Evolutionary conservation across 1,140 invertebrate species (phyloP).

Genomic region (Cydia fagiglandana): DNA sequence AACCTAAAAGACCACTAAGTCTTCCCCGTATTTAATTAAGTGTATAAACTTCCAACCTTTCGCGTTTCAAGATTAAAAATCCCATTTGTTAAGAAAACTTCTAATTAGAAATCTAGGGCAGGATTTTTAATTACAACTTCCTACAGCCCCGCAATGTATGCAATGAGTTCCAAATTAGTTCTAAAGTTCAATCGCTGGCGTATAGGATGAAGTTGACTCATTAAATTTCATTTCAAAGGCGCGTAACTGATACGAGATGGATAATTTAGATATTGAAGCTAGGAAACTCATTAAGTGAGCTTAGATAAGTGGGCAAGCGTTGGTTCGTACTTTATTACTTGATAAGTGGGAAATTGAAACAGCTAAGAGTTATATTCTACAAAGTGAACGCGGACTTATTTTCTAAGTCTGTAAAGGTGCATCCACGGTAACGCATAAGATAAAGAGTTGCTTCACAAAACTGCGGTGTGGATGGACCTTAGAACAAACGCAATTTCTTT

Average conservation of each 20-base stretch:
- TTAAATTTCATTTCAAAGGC: conserved; percentile 27
- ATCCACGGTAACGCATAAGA: too few relatives aligned
- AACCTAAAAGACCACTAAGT: conserved; percentile 20
- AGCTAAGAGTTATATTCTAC: not conserved
- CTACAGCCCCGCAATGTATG: conserved; percentile 19
- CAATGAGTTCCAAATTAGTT: conserved; percentile 28
- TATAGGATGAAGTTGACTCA: conserved; percentile 21
- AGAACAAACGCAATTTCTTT: too few relatives aligned
- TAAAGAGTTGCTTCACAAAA: too few relatives aligned
- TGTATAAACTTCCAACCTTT: conserved; percentile 1
- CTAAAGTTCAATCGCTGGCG: conserved; percentile 16
- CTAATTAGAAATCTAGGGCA: conserved; percentile 20
- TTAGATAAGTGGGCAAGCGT: conserved; percentile 6
- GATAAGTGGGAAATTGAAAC: not conserved
- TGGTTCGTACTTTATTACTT: not conserved
- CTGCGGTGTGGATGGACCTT: too few relatives aligned
- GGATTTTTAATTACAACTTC: conserved; percentile 26
- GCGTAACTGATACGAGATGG: conserved; percentile 18
- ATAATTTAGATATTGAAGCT: conserved; percentile 14
- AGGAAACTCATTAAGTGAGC: conserved; percentile 11
- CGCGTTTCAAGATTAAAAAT: conserved; percentile 26
- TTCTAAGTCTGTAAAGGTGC: not conserved
- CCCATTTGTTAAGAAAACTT: conserved; percentile 24
- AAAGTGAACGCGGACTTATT: not conserved
- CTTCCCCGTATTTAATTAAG: conserved; percentile 19